Evolutionary conservation across 1,140 invertebrate species (phyloP).

Genomic region (Drosophila neocordata): DNA sequence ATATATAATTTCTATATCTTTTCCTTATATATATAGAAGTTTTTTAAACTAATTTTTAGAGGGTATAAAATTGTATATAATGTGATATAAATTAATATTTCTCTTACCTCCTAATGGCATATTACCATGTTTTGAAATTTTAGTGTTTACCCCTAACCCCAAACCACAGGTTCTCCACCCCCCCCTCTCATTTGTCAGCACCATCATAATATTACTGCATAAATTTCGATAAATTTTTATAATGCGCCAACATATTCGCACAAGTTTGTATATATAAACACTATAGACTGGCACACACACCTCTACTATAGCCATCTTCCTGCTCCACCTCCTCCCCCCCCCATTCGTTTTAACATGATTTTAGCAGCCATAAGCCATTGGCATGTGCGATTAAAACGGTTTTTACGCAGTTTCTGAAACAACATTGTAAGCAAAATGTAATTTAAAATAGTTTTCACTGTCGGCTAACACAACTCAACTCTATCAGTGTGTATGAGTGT

Average conservation of each 20-base stretch:
- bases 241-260: constrained; percentile 41
- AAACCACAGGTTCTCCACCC: too few relatives aligned
- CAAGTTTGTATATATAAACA: constrained; percentile 32
- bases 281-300: neutral
- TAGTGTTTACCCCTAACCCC: too few relatives aligned
- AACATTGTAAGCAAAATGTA: constrained; percentile 59
- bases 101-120: too few relatives aligned
- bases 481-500: constrained; percentile 4
- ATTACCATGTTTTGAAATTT: too few relatives aligned
- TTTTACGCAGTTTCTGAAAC: constrained; percentile 64
- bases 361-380: constrained; percentile 25
- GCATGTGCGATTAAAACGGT: constrained; percentile 58
- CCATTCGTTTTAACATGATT: neutral
- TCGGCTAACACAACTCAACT: too few relatives aligned
- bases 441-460: constrained; percentile 52
- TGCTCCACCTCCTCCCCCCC: neutral
- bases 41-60: too few relatives aligned
- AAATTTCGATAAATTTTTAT: constrained; percentile 19
- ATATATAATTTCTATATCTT: too few relatives aligned
- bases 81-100: too few relatives aligned
- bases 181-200: too few relatives aligned
- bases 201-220: neutral
- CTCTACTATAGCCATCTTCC: neutral
- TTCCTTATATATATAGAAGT: too few relatives aligned
- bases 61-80: too few relatives aligned